These are phyloP conservation scores for Hippoglossus hippoglossus DNA, from an alignment of 2,797 vertebrate species.

Conservation along the genomic window DNA sequence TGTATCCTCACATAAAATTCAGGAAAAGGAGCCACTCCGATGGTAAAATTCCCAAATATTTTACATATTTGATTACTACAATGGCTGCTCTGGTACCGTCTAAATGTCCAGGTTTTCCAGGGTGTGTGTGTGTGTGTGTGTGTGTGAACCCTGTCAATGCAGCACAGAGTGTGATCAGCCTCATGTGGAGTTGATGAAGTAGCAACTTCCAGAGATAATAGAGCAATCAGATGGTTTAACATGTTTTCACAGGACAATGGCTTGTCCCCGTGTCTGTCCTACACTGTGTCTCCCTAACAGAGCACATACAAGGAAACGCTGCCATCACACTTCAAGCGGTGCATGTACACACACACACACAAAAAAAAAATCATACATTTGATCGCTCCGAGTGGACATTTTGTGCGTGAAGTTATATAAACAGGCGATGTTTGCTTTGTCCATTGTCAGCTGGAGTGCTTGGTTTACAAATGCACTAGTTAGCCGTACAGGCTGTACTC, in stretches of 20 bases:
- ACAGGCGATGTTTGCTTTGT: conserved; percentile 7
- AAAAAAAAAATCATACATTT: background rate
- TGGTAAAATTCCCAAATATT: no score
- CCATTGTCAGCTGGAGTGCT: conserved; percentile 38
- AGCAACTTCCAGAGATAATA: background rate
- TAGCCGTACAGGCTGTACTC: conserved; percentile 57
- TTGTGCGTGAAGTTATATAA: conserved; percentile 1
- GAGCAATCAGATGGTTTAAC: background rate
- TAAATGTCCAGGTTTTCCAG: no score
- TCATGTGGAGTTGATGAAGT: conserved; percentile 2
- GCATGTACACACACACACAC: background rate
- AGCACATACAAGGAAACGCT: background rate
- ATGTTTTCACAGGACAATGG: conserved; percentile 12
- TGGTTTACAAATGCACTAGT: conserved; percentile 63
- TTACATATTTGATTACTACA: no score
- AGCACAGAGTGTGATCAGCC: conserved; percentile 16
- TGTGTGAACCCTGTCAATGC: background rate
- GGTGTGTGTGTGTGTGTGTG: no score
- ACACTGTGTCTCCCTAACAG: conserved; percentile 8
- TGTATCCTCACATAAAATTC: no score
- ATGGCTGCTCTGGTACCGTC: no score
- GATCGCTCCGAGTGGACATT: background rate
- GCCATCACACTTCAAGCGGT: background rate
- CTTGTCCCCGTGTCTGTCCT: background rate
- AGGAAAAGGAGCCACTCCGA: no score